A percentile compares a stretch with the other conserved stretches of the same genome.
phyloP scores from a whole-genome alignment of 1,140 invertebrate species.

The Ladona fulva region DNA sequence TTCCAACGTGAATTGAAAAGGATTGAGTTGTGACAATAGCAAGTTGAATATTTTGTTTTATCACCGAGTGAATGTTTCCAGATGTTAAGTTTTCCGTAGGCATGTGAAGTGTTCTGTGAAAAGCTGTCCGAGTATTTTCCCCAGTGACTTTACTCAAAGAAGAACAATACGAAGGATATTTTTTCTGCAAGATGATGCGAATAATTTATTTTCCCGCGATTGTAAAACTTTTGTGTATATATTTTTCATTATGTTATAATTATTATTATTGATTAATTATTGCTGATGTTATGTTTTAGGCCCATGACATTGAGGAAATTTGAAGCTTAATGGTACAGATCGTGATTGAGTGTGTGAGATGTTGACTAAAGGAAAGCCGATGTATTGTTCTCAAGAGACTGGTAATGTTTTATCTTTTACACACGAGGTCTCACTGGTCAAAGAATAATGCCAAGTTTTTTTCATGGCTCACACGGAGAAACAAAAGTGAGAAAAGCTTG shows the following conservation, averaged over 20 bases:
- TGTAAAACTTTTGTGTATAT: background rate
- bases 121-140: background rate
- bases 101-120: background rate
- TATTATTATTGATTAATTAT: constrained; percentile 14
- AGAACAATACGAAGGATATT: background rate
- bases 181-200: background rate
- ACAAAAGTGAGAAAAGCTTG: constrained; percentile 7
- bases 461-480: constrained; percentile 11
- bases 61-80: background rate
- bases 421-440: constrained; percentile 12
- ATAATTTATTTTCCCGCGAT: constrained; percentile 11
- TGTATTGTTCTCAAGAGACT: constrained; percentile 13
- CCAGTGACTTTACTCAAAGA: background rate
- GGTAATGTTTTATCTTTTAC: constrained; percentile 14
- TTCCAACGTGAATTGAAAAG: no score
- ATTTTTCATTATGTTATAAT: constrained; percentile 11
- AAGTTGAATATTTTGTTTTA: background rate
- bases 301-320: constrained; percentile 16
- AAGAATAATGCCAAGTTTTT: constrained; percentile 13
- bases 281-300: constrained; percentile 9
- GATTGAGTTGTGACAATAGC: background rate
- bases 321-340: background rate
- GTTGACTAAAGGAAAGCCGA: constrained; percentile 7
- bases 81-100: constrained; percentile 1
- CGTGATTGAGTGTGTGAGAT: background rate